These are phyloP conservation scores for Torymus aiolomorphi DNA, from an alignment of 2,888 invertebrate species.

Conservation along the genomic window DNA sequence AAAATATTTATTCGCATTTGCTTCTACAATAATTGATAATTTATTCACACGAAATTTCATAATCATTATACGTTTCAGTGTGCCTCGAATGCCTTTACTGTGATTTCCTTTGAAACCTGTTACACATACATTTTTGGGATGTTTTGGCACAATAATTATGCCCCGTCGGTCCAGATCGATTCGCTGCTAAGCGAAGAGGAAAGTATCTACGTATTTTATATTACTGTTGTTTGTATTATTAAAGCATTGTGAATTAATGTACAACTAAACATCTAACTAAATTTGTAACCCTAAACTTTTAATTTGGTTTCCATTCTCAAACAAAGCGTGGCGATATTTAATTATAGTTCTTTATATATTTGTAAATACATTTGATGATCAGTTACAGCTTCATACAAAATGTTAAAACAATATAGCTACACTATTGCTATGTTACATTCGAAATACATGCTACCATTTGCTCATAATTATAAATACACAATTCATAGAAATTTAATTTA, in stretches of 20 bases:
- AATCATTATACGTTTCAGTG: constrained; percentile 41
- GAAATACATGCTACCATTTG: no score
- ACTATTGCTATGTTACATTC: no score
- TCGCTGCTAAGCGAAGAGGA: constrained; percentile 88
- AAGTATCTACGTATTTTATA: constrained; percentile 61
- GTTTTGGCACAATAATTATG: constrained; percentile 90
- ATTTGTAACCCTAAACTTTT: no score
- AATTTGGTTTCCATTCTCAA: no score
- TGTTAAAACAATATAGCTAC: no score
- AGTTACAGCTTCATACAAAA: no score
- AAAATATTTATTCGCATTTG: constrained; percentile 1
- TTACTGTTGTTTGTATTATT: neutral
- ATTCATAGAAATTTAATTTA: neutral
- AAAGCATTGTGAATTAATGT: no score
- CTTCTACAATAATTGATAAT: neutral
- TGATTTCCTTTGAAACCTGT: constrained; percentile 44
- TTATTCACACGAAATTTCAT: neutral
- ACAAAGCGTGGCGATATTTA: no score
- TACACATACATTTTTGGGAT: constrained; percentile 73
- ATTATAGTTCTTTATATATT: no score
- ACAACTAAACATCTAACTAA: no score
- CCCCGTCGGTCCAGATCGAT: constrained; percentile 85
- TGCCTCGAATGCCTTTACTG: constrained; percentile 40
- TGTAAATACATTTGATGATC: no score
- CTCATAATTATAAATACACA: neutral